Percentiles rank a stretch among this genome's conserved stretches.
phyloP scores from a whole-genome alignment of 1,140 invertebrate species.

The Aleiodes sp. region DNA sequence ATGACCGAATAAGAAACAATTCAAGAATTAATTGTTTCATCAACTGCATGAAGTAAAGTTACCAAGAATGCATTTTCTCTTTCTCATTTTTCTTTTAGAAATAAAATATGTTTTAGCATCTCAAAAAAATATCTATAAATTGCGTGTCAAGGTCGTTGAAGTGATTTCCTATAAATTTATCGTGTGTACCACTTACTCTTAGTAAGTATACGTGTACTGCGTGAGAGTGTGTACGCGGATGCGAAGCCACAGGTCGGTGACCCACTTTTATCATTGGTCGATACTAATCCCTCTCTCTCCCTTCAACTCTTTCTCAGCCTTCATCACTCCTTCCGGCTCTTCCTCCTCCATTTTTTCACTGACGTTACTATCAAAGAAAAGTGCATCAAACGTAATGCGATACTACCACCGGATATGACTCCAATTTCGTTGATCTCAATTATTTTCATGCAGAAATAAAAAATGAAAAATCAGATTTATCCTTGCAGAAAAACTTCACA shows the following conservation, averaged over 20 bases:
- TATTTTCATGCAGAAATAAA: no score
- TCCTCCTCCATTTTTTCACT: not conserved
- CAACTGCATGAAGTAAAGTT: no score
- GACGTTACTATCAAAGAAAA: not conserved
- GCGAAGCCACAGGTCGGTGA: constrained; percentile 53
- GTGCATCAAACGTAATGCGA: constrained; percentile 6
- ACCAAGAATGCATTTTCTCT: no score
- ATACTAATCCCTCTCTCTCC: constrained; percentile 52
- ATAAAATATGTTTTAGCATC: not conserved
- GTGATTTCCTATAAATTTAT: constrained; percentile 29
- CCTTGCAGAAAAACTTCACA: not conserved
- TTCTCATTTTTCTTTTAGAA: no score
- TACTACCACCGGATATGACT: not conserved
- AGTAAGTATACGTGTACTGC: constrained; percentile 36
- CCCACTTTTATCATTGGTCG: constrained; percentile 59
- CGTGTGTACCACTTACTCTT: constrained; percentile 31
- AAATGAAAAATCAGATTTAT: no score
- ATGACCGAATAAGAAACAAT: no score
- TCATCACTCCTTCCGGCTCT: not conserved
- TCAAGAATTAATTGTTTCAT: no score
- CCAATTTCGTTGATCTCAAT: constrained; percentile 10
- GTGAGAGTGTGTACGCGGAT: constrained; percentile 17
- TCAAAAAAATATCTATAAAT: not conserved
- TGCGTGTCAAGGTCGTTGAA: constrained; percentile 31
- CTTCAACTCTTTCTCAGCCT: constrained; percentile 43